Base-by-base conservation (phyloP, 2,888 invertebrate species). In the Heliconius aoede region DNA sequence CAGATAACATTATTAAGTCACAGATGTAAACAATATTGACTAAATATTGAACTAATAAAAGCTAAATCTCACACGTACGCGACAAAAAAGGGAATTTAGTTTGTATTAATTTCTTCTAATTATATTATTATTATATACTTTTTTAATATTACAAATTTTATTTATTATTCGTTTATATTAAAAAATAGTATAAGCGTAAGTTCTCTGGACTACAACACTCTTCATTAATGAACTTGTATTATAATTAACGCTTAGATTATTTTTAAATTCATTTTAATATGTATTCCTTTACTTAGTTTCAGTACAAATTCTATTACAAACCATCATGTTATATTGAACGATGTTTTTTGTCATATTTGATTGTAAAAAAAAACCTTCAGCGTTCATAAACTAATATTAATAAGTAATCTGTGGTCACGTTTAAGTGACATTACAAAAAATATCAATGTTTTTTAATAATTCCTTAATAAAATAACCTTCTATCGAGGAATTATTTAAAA, bases 1-100 rank as follows among this genome's bases (percentile, higher is more conserved):
- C 32, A 72, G 18, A 72, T 60, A 72, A 72, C 58, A 40, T 61
- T 60, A 40, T 61, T 60, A 60, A 72, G 60, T 61, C 60, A 72
- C 60, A 69, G 55, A 55, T 55, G 55, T 69, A 69, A 69, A 55
- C 32, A 69, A 51, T 69, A 65, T 65, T 36, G 8, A 69, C 69
- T 69, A 46, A 46, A 26, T 21, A 32, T 68, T 68, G 30, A 51
- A 68, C 51, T 28, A 30, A 30, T n/a, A 55, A 69, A 55, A 55
- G 13, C 7, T 69, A 69, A 13, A 69, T 69, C 30, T 69, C 55
- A 55, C 55, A 55, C 69, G 4, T 55, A 69, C 55, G 55, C 55
- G 28, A 55, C 55, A 30, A 55, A 69, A 68, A 68, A 28, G 18
- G 9, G 18, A 46, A 68, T 55, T 68, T 68, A 46, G 7, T 30